phyloP scores from a whole-genome alignment of 2,797 vertebrate genomes.

The Gastrophryne carolinensis region DNA sequence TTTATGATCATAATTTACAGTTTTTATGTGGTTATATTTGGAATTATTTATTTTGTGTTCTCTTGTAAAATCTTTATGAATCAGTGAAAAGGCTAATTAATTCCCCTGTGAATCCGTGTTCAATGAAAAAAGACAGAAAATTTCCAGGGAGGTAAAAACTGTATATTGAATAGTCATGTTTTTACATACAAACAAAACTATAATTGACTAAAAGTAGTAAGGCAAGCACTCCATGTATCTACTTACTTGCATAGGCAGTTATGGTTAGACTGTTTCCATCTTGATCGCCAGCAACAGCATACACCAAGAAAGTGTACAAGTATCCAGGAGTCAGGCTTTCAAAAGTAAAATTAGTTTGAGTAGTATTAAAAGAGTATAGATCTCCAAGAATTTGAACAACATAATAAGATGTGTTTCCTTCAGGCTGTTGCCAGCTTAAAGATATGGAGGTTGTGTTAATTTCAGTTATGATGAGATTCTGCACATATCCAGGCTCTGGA shows the following conservation, averaged over 20 bases:
- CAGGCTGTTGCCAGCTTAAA: not conserved
- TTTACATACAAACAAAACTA: no score
- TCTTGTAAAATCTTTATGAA: no score
- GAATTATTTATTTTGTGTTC: no score
- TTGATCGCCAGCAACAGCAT: not conserved
- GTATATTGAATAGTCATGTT: no score
- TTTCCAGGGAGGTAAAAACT: no score
- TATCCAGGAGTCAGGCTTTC: not conserved
- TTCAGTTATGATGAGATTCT: not conserved
- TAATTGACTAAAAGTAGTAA: no score
- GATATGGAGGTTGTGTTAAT: not conserved
- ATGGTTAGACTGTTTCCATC: not conserved
- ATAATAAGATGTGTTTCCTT: slow-evolving; percentile 9
- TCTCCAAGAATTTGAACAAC: not conserved
- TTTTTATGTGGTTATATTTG: no score
- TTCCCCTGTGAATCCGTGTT: no score
- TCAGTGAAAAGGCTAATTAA: no score
- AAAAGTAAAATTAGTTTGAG: not conserved
- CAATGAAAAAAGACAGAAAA: no score
- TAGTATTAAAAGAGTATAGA: not conserved
- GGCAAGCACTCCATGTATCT: no score
- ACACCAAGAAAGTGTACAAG: not conserved
- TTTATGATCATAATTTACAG: no score
- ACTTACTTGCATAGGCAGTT: not conserved
- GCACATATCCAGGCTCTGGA: not conserved